Base-by-base conservation (phyloP, 2,797 vertebrate species). In the Amniataba percoides region DNA sequence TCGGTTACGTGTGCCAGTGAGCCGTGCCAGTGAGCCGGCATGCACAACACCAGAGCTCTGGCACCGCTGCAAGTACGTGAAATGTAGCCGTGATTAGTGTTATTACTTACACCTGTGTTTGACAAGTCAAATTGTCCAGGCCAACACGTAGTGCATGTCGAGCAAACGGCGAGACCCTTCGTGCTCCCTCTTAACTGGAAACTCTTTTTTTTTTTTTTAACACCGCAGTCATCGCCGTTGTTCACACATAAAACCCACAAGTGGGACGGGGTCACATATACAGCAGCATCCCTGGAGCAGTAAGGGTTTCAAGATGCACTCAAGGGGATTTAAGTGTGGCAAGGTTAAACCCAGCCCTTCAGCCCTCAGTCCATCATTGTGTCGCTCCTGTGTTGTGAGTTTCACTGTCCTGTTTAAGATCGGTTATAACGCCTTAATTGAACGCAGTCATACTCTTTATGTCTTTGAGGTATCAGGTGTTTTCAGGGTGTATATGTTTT, bases 71-170 rank as follows among this genome's bases (percentile, higher is more conserved):
- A 71, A 8, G 19, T 39, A 13, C n/a, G 63, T 71, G 48, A 64
- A 71, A 57, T 62, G 39, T 43, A 56, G 58, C 48, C 43, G n/a
- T 61, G 2, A 19, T 63, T 49, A 68, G 62, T 36, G n/a, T 55
- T 66, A 78, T 68, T 52, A 71, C 42, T 74, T 61, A 65, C 69
- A 80, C 64, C 73, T 84, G 77, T 73, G 70, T 69, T 31, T 62
- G 45, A 69, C 40, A 58, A n/a, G 55, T 23, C 55, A 16, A 25
- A 19, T 23, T 52, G 48, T 42, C 9, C n/a, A 12, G 34, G 11
- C 43, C 49, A 43, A 34, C 45, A 59, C 53, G 52, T 52, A 7
- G 57, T 15, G 43, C 16, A 21, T 23, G 53, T 14, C 52, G 51
- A 67, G 49, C 27, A 36, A 56, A 51, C 18, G 19, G n/a, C 36